phyloP scores from a whole-genome alignment of 2,113 vertebrate species.

The Myotis yumanensis region DNA sequence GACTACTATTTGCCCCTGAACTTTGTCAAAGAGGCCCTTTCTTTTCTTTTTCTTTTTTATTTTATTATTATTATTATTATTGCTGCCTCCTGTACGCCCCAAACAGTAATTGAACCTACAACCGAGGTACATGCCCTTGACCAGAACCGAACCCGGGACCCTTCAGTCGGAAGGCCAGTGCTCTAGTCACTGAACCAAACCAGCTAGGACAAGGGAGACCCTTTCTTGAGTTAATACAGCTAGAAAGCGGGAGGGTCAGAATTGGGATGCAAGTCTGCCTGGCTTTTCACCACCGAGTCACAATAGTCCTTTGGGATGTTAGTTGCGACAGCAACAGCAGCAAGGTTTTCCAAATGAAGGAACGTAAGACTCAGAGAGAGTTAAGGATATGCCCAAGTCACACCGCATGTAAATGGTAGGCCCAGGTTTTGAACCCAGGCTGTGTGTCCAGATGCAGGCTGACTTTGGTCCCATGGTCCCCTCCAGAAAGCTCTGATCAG shows the following conservation, averaged over 20 bases:
- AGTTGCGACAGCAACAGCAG: not conserved
- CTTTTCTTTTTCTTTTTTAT: too few species aligned
- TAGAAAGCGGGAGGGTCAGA: not conserved
- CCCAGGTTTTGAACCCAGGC: not conserved
- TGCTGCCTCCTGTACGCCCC: too few species aligned
- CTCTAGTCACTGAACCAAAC: too few species aligned
- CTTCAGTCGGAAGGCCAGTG: too few species aligned
- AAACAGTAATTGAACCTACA: too few species aligned
- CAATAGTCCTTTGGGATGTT: not conserved
- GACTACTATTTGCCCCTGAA: not conserved
- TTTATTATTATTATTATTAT: too few species aligned
- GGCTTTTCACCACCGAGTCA: not conserved
- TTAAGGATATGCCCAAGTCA: not conserved
- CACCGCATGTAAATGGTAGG: not conserved
- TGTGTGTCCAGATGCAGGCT: not conserved
- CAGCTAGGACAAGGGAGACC: not conserved
- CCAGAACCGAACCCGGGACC: too few species aligned
- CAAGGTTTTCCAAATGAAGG: slow-evolving; percentile 36
- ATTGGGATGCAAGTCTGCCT: not conserved
- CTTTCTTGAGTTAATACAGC: not conserved
- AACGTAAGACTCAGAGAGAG: not conserved
- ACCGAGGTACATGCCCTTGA: too few species aligned
- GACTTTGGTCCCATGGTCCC: not conserved
- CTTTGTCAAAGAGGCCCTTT: not conserved
- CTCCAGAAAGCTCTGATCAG: not conserved